Percentiles rank a stretch among this genome's conserved stretches.
Conservation (phyloP, 2,113 vertebrate genomes). For the Ginglymostoma cirratum region DNA sequence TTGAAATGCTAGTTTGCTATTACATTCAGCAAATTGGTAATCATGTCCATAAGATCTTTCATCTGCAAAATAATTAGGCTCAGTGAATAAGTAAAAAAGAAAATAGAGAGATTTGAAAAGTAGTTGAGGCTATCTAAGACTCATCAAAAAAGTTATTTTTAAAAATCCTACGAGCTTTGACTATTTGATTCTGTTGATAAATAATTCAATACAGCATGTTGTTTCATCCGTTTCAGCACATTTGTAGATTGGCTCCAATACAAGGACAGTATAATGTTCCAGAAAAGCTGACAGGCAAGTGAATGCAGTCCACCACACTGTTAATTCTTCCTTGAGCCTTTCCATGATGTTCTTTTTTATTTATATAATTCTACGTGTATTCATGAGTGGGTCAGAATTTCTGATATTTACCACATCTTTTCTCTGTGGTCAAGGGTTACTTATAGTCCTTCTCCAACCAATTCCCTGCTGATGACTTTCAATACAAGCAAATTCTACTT, state of each 20-base stretch:
- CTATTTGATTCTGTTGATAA: not conserved
- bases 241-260: not conserved
- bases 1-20: not conserved
- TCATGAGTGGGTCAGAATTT: not conserved
- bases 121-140: not conserved
- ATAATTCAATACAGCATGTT: not conserved
- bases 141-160: not conserved
- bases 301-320: not conserved
- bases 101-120: not conserved
- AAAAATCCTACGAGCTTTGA: not conserved
- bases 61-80: not conserved
- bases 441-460: not conserved
- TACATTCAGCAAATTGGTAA: not conserved
- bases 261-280: not conserved
- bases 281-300: not conserved
- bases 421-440: not conserved
- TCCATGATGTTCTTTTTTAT: not conserved
- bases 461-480: not conserved
- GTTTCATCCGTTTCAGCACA: not conserved
- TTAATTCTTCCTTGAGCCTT: not conserved
- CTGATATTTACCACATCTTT: not conserved
- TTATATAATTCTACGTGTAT: not conserved
- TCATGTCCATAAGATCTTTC: not conserved
- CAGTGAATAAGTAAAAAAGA: not conserved
- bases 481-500: not conserved